phyloP scores from a whole-genome alignment of 2,113 vertebrate genomes.

The Xenotilapia leptura region DNA sequence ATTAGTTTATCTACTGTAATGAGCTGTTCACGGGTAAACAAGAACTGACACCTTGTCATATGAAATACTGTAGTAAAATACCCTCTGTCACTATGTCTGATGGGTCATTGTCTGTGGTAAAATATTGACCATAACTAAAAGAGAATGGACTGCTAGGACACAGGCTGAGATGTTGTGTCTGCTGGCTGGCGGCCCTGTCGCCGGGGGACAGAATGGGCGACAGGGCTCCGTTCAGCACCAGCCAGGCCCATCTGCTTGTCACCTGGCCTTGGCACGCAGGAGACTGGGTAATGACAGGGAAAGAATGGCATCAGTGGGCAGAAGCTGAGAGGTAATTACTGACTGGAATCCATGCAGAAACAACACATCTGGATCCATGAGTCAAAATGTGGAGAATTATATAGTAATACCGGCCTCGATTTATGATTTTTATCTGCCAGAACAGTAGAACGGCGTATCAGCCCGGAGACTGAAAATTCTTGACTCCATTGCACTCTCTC shows the following conservation, averaged over 20 bases:
- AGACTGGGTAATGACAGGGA: conserved; percentile 78
- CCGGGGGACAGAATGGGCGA: conserved; percentile 25
- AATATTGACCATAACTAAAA: neutral
- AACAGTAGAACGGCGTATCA: neutral
- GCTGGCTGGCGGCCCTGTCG: neutral
- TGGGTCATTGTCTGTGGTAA: neutral
- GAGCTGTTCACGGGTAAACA: neutral
- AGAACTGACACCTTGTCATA: neutral
- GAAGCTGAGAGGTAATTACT: conserved; percentile 74
- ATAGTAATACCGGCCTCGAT: conserved; percentile 5
- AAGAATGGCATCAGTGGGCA: conserved; percentile 72
- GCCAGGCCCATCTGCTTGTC: conserved; percentile 76
- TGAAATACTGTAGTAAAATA: neutral
- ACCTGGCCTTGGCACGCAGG: conserved; percentile 73
- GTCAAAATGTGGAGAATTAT: conserved; percentile 51
- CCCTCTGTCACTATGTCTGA: neutral
- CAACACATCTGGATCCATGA: conserved; percentile 75
- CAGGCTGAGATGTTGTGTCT: neutral
- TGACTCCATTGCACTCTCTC: conserved; percentile 26
- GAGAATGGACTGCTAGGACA: neutral
- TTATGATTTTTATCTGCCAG: conserved; percentile 36
- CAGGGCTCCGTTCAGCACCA: conserved; percentile 56
- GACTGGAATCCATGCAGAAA: conserved; percentile 79
- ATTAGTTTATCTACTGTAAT: neutral
- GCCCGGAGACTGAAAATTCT: conserved; percentile 23